Evolutionary conservation across 2,797 vertebrate species (phyloP).

Genomic region (Tragopan temminckii): DNA sequence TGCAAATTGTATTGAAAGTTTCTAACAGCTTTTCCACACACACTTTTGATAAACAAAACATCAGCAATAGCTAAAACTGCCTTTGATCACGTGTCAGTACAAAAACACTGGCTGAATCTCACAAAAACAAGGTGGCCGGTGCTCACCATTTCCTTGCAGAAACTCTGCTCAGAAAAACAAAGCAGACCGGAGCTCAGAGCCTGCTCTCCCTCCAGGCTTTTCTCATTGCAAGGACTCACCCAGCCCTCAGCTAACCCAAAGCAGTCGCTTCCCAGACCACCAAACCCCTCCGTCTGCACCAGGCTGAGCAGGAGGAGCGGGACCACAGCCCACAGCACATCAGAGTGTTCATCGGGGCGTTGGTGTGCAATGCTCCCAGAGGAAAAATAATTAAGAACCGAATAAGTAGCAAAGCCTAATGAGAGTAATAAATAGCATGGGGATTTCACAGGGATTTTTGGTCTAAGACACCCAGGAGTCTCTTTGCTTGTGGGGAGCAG

Average conservation of each 20-base stretch:
- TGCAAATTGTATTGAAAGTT: conserved; percentile 1
- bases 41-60: neutral
- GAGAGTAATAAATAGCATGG: neutral
- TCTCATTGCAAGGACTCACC: neutral
- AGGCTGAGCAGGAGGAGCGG: neutral
- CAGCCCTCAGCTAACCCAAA: neutral
- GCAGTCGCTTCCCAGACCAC: conserved; percentile 11
- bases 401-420: conserved; percentile 7
- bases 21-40: conserved; percentile 6
- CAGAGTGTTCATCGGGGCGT: neutral
- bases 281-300: fast-evolving
- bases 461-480: conserved; percentile 14
- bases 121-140: neutral
- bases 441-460: conserved; percentile 59
- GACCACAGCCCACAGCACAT: fast-evolving
- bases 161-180: conserved; percentile 13
- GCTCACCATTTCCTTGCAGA: neutral
- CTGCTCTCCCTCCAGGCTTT: neutral
- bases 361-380: neutral
- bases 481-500: fast-evolving
- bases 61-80: neutral
- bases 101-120: neutral
- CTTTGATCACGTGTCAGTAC: neutral
- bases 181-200: conserved; percentile 5
- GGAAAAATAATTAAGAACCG: neutral